phyloP scores from a whole-genome alignment of 1,140 invertebrate species.

The Liolophura sinensis region DNA sequence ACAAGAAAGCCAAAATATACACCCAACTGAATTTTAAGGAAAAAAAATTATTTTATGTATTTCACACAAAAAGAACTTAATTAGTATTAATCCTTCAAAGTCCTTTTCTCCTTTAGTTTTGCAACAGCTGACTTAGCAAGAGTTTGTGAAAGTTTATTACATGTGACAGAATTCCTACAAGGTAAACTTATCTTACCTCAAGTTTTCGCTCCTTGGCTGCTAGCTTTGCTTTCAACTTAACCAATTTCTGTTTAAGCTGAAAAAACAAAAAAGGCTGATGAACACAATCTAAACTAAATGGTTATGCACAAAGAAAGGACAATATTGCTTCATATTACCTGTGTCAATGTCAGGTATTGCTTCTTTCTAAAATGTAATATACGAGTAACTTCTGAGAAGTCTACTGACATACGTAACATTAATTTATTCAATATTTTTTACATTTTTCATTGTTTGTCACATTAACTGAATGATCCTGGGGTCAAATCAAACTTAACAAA shows the following conservation, averaged over 20 bases:
- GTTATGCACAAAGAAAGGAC: neutral
- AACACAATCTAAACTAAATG: neutral
- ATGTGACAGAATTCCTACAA: neutral
- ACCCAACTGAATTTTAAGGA: too few relatives aligned
- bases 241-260: slow-evolving; percentile 19
- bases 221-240: slow-evolving; percentile 24
- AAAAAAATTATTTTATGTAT: too few relatives aligned
- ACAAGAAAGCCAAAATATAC: too few relatives aligned
- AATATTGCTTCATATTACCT: neutral
- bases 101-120: too few relatives aligned
- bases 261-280: slow-evolving; percentile 1
- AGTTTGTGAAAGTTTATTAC: neutral
- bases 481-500: too few relatives aligned
- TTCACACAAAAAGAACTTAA: too few relatives aligned
- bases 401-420: neutral
- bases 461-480: too few relatives aligned
- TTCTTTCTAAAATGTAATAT: slow-evolving; percentile 1
- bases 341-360: neutral
- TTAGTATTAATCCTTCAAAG: too few relatives aligned
- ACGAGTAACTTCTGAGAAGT: neutral
- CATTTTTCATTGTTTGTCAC: too few relatives aligned
- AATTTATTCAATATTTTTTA: too few relatives aligned
- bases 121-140: too few relatives aligned
- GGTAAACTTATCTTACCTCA: slow-evolving; percentile 19
- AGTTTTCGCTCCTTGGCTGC: slow-evolving; percentile 27